A percentile compares a stretch with the other conserved stretches of the same genome.
Evolutionary conservation across 2,888 invertebrate species (phyloP).

Genomic region (Lasioglossum morio): DNA sequence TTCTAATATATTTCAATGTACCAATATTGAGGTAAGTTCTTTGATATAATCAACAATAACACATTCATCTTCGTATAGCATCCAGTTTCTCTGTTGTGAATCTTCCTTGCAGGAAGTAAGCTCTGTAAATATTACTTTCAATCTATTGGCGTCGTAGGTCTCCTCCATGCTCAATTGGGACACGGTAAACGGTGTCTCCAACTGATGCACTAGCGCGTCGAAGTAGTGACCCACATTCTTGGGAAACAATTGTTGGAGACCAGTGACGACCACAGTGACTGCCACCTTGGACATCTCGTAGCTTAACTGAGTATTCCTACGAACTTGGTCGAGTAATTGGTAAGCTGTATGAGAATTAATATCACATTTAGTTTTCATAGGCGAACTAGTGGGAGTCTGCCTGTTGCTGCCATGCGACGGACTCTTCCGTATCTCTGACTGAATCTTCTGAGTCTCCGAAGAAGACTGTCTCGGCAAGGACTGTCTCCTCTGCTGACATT

Average conservation of each 20-base stretch:
- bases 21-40: constrained; percentile 93
- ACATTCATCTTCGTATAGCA: constrained; percentile 96
- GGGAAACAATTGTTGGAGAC: constrained; percentile 87
- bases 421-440: constrained; percentile 72
- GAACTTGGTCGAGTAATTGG: constrained; percentile 92
- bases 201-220: constrained; percentile 86
- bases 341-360: constrained; percentile 87
- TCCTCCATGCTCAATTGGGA: constrained; percentile 90
- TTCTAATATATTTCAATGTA: constrained; percentile 80
- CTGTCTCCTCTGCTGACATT: constrained; percentile 61
- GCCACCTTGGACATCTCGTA: constrained; percentile 95
- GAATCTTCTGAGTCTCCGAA: constrained; percentile 74
- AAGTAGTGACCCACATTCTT: constrained; percentile 87
- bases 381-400: constrained; percentile 74
- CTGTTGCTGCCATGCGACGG: constrained; percentile 73
- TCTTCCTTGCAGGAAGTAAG: constrained; percentile 96
- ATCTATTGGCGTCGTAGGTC: constrained; percentile 93
- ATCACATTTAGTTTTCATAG: constrained; percentile 78
- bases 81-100: constrained; percentile 98
- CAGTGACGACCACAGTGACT: constrained; percentile 90
- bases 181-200: constrained; percentile 87
- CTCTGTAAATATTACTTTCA: constrained; percentile 93
- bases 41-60: constrained; percentile 94
- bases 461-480: constrained; percentile 75
- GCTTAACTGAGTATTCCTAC: constrained; percentile 93